Evolutionary conservation across 2,113 vertebrate species (phyloP), one percentile per base, ranked within the genome.

Genomic region (Acinonyx jubatus): DNA sequence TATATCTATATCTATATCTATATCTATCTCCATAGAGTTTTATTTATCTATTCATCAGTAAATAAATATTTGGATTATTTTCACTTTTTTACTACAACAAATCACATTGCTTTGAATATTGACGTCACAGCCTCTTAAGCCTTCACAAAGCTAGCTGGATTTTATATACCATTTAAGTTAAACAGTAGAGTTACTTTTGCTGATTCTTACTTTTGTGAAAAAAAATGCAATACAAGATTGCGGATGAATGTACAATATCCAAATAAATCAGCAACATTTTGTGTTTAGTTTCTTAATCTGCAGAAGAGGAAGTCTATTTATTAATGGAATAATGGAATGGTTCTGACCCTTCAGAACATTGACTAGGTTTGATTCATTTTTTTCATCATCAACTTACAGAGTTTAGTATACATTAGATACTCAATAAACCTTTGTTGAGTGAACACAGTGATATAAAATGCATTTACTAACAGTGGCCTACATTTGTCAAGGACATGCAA

Each of bases 101-200:
- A 45, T 50, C 66, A 45, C 45, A 27, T 11, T 91, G 19, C 18
- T 85, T 4, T 79, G 16, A 61, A 78, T 78, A 50, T 19, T 71
- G 76, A 81, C 14, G 1, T 0, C 52, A 57, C 7, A 33, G 3
- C 1, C 25, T 57, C 87, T 83, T 50, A 95, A 74, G 45, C 18
- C 1, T 29, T 52, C 65, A 36, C 8, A 45, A 36, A 33, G 0
- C 3, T 83, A 36, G 4, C 50, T 52, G 4, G 18, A 10, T 0
- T 61, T 81, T 71, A 55, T 27, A 13, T 50, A 74, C 2, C 1
- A 61, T 8, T 45, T 91, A 61, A 69, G 1, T 63, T 86, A 41
- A 81, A 94, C 3, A n/a, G 1, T 36, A 7, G 5, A 80, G 50
- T 48, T 89, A 76, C 10, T 68, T 18, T 66, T 71, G 15, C 9